These are phyloP conservation scores for Dinomys branickii DNA, from an alignment of 2,113 vertebrate species.

Conservation along the genomic window DNA sequence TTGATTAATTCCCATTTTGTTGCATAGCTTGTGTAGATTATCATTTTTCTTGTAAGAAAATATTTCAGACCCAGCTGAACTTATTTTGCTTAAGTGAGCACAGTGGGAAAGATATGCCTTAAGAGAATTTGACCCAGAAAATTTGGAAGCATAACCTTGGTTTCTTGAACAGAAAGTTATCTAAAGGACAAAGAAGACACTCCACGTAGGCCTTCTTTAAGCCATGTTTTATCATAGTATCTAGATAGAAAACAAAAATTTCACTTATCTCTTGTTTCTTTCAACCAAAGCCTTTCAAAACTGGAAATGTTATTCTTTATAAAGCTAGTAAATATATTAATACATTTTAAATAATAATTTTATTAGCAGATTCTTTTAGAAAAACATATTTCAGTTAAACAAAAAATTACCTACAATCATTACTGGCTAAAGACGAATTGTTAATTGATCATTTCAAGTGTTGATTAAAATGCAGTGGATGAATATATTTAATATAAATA, in stretches of 20 bases:
- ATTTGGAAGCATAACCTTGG: not conserved
- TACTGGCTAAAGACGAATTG: not conserved
- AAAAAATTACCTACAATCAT: not conserved
- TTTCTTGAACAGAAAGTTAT: conserved; percentile 36
- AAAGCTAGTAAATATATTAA: conserved; percentile 4
- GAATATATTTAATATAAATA: not conserved
- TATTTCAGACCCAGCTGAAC: conserved; percentile 23
- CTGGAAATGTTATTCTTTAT: not conserved
- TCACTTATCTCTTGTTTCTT: not conserved
- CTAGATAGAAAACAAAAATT: conserved; percentile 45
- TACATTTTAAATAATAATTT: not conserved
- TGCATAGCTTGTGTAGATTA: not conserved
- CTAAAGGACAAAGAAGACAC: not conserved
- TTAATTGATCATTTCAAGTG: not conserved
- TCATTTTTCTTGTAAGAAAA: not conserved
- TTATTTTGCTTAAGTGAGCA: conserved; percentile 62
- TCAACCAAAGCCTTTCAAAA: not conserved
- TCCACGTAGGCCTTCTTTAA: not conserved
- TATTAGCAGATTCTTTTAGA: not conserved
- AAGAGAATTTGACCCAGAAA: conserved; percentile 60
- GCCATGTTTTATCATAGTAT: not conserved
- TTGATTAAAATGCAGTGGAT: not conserved
- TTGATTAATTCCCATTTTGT: conserved; percentile 20
- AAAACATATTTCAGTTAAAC: not conserved
- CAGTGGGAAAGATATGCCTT: conserved; percentile 44